Evolutionary conservation across 2,797 vertebrate genomes (phyloP), one percentile per base, ranked within the genome.

Genomic region (Scolopax bukidnonensis): DNA sequence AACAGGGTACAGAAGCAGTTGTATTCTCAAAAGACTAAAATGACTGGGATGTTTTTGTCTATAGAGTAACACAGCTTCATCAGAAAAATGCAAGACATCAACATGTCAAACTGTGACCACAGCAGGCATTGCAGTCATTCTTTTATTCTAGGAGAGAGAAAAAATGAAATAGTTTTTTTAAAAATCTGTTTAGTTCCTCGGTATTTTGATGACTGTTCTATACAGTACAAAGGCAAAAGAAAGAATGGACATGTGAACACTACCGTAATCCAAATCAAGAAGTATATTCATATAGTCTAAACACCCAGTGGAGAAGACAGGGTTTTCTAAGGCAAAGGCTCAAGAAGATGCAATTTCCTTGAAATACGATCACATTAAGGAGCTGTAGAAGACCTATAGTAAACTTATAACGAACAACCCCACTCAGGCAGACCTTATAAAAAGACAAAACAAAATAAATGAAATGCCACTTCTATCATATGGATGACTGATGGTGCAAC

Each of bases 21-120:
- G 57, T 89, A 75, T 95, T 97, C 89, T 96, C 88, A 94, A 95
- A 94, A 95, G 74, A 76, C 85, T 59, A 60, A 90, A 81, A 80
- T 82, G 87, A 96, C 94, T 9, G 32, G 48, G 70, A 95, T 87
- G 24, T 4, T 80, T 84, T 92, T 85, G 9, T 56, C 65, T 73
- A 53, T 61, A 80, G 5, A 75, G 23, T 54, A 73, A 85, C 84
- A 94, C 71, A 97, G 78, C 61, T 94, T 96, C 89, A 87, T 96
- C 90, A 96, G 87, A 97, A 87, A 82, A 89, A 96, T 95, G 69
- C 2, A 0, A 69, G 30, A 90, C 78, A 94, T 91, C 83, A 96
- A 6, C 75, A 77, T 95, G 93, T 90, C 90, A 88, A 92, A 80
- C 67, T 86, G 57, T 81, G 84, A 88, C 77, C 89, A 47, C 14